Percentiles rank a stretch among this genome's conserved stretches.
These are phyloP conservation scores for Macrotis lagotis DNA, from an alignment of 2,113 vertebrate genomes.

Conservation along the genomic window DNA sequence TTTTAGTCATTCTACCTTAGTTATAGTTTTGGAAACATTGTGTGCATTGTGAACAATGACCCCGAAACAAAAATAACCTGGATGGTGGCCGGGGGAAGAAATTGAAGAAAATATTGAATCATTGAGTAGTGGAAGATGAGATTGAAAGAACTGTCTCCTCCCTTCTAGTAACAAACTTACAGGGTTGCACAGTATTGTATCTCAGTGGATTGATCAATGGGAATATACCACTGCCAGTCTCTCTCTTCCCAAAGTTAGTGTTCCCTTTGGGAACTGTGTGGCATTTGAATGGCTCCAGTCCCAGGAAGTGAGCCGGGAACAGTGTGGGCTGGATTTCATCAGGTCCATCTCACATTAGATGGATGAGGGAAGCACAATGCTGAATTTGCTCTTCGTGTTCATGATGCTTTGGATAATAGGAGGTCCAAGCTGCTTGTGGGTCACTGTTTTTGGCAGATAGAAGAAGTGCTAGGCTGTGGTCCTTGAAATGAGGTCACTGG, in stretches of 20 bases:
- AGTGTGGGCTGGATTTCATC: not conserved
- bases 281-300: not conserved
- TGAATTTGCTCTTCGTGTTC: not conserved
- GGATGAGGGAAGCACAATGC: not conserved
- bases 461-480: not conserved
- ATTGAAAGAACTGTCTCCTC: not conserved
- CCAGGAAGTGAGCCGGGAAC: not conserved
- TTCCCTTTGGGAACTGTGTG: not conserved
- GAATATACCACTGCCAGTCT: not conserved
- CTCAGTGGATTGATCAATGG: not conserved
- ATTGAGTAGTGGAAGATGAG: not conserved
- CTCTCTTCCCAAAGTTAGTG: not conserved
- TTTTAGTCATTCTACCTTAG: not conserved
- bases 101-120: not conserved
- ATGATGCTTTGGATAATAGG: not conserved
- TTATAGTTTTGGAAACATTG: not conserved
- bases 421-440: not conserved
- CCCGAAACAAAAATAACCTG: not conserved
- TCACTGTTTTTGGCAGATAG: not conserved
- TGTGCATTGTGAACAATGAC: not conserved
- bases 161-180: not conserved
- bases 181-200: not conserved
- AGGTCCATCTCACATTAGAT: not conserved
- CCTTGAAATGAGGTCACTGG: slow-evolving; percentile 1
- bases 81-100: not conserved